Conservation (phyloP, 1,140 invertebrate genomes). For the Rhagoletis pomonella region DNA sequence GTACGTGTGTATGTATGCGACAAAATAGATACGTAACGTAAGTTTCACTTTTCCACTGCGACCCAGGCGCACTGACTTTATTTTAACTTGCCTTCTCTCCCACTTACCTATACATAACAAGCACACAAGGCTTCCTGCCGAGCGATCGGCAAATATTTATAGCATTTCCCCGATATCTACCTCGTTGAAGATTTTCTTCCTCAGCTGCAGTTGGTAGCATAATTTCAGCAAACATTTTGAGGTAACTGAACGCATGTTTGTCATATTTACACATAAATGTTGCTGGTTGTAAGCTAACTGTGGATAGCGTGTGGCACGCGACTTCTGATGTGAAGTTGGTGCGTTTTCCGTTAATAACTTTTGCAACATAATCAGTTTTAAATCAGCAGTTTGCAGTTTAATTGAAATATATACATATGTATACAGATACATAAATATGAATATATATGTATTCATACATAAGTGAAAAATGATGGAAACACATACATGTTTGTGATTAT, state of each 20-base stretch:
- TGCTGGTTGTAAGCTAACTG: neutral
- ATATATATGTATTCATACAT: neutral
- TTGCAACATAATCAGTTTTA: neutral
- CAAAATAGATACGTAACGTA: too few species aligned
- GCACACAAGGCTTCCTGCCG: neutral
- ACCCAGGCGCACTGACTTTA: too few species aligned
- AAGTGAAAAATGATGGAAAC: too few species aligned
- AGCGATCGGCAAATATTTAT: neutral
- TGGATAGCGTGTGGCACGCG: conserved; percentile 5
- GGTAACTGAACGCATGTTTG: neutral
- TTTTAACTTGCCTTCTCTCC: too few species aligned
- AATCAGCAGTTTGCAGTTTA: neutral
- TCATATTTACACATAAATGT: neutral
- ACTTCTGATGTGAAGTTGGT: neutral
- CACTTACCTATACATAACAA: too few species aligned
- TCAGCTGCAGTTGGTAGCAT: neutral
- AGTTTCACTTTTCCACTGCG: too few species aligned
- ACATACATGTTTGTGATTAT: neutral
- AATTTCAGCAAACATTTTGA: neutral
- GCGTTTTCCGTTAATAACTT: neutral
- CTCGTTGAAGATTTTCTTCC: neutral
- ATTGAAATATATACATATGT: neutral
- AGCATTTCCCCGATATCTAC: neutral
- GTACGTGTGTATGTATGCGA: too few species aligned
- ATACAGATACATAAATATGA: neutral